Base-by-base conservation (phyloP, 1,140 invertebrate genomes). In the Pseudachorutes palmiensis region DNA sequence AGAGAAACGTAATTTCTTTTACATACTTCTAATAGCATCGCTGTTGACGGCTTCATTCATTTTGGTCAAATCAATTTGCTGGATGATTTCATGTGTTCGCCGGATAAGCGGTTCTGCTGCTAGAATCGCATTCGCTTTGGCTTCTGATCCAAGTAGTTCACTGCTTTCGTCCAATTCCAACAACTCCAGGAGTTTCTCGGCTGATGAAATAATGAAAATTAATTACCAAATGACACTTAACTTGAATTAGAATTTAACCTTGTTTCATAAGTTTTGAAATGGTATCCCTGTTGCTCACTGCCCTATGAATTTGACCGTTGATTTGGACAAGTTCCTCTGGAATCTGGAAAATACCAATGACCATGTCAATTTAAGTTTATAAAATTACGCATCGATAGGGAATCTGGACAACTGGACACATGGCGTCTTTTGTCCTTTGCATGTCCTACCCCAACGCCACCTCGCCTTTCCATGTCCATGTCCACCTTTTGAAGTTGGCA, bases 51-150 rank as follows among this genome's bases (percentile, higher is more conserved):
- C 65, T 51, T 71, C 65, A 61, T 73, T 55, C 30, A 73, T 57
- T 49, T 69, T 28, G 14, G 67, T 61, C 14, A 73, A 36, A 48
- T 71, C 69, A 26, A 73, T 73, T 32, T 28, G 65, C 36, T 71
- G 70, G 24, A 71, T 33, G 16, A 73, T n/a, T 2, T 33, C 49
- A 61, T 71, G 66, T 66, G 70, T 73, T 69, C 69, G 64, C 14
- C 69, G 60, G 45, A 73, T 71, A 19, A 71, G 49, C 9, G 69
- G 69, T 45, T 73, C 72, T 2, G 69, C 72, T 29, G 68, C 69
- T 26, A 73, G 33, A 30, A 73, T 55, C 5, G 72, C 72, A 65
- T 73, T 73, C 9, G 69, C 72, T 65, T 73, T 73, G 1, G 72
- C 69, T 66, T 73, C 72, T 57, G 66, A 65, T 12, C 72, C 72